Evolutionary conservation across 2,113 vertebrate genomes (phyloP).

Genomic region (Chaetodon auriga): DNA sequence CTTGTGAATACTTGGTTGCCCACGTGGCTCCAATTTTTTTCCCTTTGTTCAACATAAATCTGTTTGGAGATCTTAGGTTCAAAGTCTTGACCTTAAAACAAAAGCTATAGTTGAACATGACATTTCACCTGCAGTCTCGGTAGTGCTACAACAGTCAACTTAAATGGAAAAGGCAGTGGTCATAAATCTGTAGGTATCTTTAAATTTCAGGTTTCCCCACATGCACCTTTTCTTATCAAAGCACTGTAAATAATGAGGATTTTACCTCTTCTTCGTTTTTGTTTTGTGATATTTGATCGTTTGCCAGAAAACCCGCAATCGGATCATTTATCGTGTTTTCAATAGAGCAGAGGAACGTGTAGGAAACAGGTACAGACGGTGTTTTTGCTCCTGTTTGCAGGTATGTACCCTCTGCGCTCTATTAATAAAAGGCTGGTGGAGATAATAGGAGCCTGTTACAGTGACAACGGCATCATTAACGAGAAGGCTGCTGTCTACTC

Average conservation of each 20-base stretch:
- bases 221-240: not conserved
- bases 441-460: constrained; percentile 90
- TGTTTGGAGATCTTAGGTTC: not conserved
- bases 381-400: constrained; percentile 43
- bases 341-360: not conserved
- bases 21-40: too few species aligned
- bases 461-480: constrained; percentile 57
- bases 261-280: not conserved
- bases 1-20: too few species aligned
- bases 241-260: not conserved
- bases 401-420: constrained; percentile 87
- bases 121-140: too few species aligned
- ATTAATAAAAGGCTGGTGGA: constrained; percentile 88
- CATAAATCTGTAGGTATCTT: not conserved
- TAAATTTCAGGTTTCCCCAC: not conserved
- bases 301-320: not conserved
- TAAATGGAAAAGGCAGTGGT: not conserved
- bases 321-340: not conserved
- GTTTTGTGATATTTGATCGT: not conserved
- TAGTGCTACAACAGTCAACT: not conserved
- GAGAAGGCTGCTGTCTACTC: constrained; percentile 84
- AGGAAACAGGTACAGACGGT: not conserved
- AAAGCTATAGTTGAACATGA: not conserved
- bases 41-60: not conserved
- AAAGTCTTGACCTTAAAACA: not conserved